Evolutionary conservation across 30 jellyfish, hydroid and myxozoan genomes (phyloP), one percentile per base, ranked within the genome.

Genomic region (Hydra vulgaris): DNA sequence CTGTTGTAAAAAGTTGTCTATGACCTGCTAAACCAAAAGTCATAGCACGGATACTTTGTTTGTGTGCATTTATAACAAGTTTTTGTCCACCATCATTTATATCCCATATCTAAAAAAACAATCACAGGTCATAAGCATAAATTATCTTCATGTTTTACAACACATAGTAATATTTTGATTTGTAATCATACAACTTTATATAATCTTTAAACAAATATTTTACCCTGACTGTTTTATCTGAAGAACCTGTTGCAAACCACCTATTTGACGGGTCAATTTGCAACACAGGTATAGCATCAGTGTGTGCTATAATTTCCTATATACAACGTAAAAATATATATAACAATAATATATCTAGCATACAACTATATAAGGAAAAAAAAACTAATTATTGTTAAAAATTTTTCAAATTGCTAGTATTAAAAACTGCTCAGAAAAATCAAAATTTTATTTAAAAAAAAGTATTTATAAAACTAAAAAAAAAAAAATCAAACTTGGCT

Each of bases 211-310:
- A 40, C 61, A 40, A 3, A 12, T 22, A 19, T 5, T 69, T 76
- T 87, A 92, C 98, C 96, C 92, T 84, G 27, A 92, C 82, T 1
- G 96, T 77, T 53, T 79, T 86, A 67, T 92, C 98, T 1, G 82
- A n/a, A 40, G 98, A 92, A 1, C 98, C 98, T 53, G 98, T 81
- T 0, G 98, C 98, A 83, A 92, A 92, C 98, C 98, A 92, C 7
- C 95, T 87, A 74, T 92, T 92, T 18, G 90, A 71, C 4, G 96
- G 95, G 69, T 92, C 98, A 24, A 92, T 71, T 17, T 83, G 79
- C 52, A 92, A 76, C 7, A 79, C 86, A 0, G 98, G 98, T 23
- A 92, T 74, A 16, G 98, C 88, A 54, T 84, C 94, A 18, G 90
- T 18, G 75, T 92, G 98, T 8, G 96, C 98, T 21, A 87, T 26